A percentile compares a stretch with the other conserved stretches of the same genome.
Conservation (phyloP, 2,797 vertebrate species). For the Okamejei kenojei region DNA sequence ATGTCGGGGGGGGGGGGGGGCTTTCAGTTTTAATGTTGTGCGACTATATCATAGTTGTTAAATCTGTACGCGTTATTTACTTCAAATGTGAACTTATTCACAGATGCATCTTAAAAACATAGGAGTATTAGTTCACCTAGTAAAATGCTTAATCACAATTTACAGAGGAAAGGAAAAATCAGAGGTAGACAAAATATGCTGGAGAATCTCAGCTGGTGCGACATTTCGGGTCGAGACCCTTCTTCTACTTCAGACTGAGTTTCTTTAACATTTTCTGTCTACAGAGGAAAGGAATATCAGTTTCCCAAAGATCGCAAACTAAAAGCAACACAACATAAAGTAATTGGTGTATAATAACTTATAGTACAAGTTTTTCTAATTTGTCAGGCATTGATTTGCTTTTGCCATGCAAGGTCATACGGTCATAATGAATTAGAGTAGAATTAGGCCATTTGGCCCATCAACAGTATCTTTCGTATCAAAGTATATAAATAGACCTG, state of each 20-base stretch:
- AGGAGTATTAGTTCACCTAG: background rate
- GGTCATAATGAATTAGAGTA: too few species aligned
- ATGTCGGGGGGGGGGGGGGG: too few species aligned
- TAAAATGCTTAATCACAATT: background rate
- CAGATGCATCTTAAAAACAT: background rate
- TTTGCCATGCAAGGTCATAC: background rate
- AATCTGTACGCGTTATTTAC: background rate
- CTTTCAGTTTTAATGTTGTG: too few species aligned
- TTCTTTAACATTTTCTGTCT: too few species aligned
- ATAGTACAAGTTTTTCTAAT: too few species aligned
- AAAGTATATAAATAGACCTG: background rate
- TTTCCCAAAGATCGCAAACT: background rate
- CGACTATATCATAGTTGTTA: too few species aligned
- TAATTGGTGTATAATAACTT: background rate
- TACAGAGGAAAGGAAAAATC: background rate
- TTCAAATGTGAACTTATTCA: background rate
- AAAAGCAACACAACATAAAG: background rate
- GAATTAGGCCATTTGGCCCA: too few species aligned
- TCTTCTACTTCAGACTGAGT: too few species aligned
- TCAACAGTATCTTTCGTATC: background rate
- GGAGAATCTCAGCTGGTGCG: too few species aligned
- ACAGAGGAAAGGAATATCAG: background rate
- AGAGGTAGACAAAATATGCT: too few species aligned
- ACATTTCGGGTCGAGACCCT: too few species aligned
- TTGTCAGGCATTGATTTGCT: background rate